These are phyloP conservation scores for Vidua macroura DNA, from an alignment of 2,113 vertebrate species.

Conservation along the genomic window DNA sequence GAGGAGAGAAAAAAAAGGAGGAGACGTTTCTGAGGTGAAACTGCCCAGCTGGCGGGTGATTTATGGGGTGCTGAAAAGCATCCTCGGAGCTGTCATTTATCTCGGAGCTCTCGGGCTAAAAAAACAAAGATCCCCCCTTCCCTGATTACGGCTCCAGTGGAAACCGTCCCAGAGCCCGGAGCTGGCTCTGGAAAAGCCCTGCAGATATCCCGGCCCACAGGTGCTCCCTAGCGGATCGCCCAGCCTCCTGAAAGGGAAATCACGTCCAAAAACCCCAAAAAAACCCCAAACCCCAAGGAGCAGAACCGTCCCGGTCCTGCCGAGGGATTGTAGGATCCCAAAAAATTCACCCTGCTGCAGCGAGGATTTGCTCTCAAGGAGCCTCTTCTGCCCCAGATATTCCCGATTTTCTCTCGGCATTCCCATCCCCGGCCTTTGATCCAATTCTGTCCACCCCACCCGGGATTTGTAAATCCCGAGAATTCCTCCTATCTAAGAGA, in stretches of 20 bases:
- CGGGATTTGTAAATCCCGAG: constrained; percentile 12
- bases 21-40: constrained; percentile 64
- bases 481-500: constrained; percentile 1
- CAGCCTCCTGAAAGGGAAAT: background rate
- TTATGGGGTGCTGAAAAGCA: constrained; percentile 84
- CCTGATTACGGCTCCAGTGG: constrained; percentile 71
- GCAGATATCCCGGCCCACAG: background rate
- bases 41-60: constrained; percentile 73
- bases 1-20: background rate
- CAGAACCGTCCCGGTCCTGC: background rate
- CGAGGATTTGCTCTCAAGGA: background rate
- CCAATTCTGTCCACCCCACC: background rate
- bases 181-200: background rate
- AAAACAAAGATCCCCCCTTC: constrained; percentile 73
- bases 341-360: background rate
- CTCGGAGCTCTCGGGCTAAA: constrained; percentile 79
- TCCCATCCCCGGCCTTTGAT: constrained; percentile 5
- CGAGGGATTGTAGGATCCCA: background rate
- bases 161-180: constrained; percentile 60
- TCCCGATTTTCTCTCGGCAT: background rate
- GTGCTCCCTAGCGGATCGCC: constrained; percentile 68
- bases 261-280: background rate
- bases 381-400: background rate
- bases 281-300: background rate
- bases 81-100: constrained; percentile 81